phyloP scores from a whole-genome alignment of 2,797 vertebrate genomes.

The Ctenopoma multispine region DNA sequence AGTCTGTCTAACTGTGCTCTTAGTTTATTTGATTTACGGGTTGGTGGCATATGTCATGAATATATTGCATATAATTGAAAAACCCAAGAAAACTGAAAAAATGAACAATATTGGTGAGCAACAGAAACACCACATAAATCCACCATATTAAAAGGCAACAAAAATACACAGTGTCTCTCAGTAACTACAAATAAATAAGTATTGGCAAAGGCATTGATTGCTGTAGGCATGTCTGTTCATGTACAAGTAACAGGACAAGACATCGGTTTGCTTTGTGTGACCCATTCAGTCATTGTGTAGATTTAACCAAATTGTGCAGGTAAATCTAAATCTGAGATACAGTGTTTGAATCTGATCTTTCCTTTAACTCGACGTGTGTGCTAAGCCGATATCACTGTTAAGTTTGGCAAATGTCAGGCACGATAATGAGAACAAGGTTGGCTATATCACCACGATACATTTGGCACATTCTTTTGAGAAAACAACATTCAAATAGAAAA shows the following conservation, averaged over 20 bases:
- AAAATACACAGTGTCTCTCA: conserved; percentile 71
- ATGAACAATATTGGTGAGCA: conserved; percentile 51
- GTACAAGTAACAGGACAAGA: conserved; percentile 66
- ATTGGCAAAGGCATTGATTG: conserved; percentile 73
- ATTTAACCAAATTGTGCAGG: conserved; percentile 59
- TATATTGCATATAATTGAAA: conserved; percentile 70
- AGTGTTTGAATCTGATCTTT: conserved; percentile 57
- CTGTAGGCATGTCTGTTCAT: conserved; percentile 70
- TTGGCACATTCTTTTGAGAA: conserved; percentile 86
- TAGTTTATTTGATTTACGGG: conserved; percentile 64
- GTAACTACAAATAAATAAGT: conserved; percentile 76
- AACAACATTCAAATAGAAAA: conserved; percentile 80
- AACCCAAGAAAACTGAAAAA: conserved; percentile 60
- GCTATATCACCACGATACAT: conserved; percentile 81
- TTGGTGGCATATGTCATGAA: conserved; percentile 64
- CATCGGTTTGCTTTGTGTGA: conserved; percentile 65
- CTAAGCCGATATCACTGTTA: conserved; percentile 70
- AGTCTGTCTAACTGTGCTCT: conserved; percentile 58
- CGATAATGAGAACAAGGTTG: conserved; percentile 79
- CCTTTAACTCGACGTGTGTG: conserved; percentile 58
- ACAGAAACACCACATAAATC: conserved; percentile 63
- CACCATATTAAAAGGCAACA: conserved; percentile 63
- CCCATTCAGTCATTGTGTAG: conserved; percentile 57
- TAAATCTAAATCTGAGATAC: conserved; percentile 59
- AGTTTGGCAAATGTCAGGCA: conserved; percentile 81